Evolutionary conservation across 2,797 vertebrate genomes (phyloP), one percentile per base, ranked within the genome.

Genomic region (Spondyliosoma cantharus): DNA sequence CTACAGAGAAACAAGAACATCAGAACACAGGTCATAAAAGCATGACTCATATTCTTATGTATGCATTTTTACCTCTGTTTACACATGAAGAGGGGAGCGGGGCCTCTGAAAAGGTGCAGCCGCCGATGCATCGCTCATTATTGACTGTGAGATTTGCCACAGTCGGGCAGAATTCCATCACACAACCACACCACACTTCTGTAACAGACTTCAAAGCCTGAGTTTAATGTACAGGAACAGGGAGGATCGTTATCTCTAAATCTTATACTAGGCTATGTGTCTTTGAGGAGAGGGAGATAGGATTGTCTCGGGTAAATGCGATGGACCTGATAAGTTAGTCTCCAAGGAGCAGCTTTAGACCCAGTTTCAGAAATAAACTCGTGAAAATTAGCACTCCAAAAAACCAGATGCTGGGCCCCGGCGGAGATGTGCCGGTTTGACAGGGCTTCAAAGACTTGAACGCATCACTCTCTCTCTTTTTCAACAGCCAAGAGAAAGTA

Each of bases 141-240:
- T 81, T 92, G 89, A 91, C 87, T 91, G 91, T 81, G 86, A 94
- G 80, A 91, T 92, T 89, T 90, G 84, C 78, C 85, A 89, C 50
- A 58, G 78, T 71, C 69, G 59, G 84, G 78, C 72, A 83, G 84
- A 90, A 92, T 89, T 88, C 87, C 78, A 78, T 80, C 74, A 76
- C 54, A 65, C 62, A 86, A 81, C 60, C 46, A 67, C 83, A 83
- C 32, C 32, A 7, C 77, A 61, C 71, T 49, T 76, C 19, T 71
- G 59, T 67, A 77, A 86, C 43, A 25, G 32, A 71, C 68, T 75
- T 85, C 81, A 87, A 85, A 85, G 61, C 29, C 22, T 56, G 61
- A 5, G 37, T 72, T 82, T 81, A 54, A 72, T 63, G 59, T 72
- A 61, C 52, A 77, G 74, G 72, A 65, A 80, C 37, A 62, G 29